Evolutionary conservation across 1,140 invertebrate genomes (phyloP).

Genomic region (Reticulitermes speratus): DNA sequence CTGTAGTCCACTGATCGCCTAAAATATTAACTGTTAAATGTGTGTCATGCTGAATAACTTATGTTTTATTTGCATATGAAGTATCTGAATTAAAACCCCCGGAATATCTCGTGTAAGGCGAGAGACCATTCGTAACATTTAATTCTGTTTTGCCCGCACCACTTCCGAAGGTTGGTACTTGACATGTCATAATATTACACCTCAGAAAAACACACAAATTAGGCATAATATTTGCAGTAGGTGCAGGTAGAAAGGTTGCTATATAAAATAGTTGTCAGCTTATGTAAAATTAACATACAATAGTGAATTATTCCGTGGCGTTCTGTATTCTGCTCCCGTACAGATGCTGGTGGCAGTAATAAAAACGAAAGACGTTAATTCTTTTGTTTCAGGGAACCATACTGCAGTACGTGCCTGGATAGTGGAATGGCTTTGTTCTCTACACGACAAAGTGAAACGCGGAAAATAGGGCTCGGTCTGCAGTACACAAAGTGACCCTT

Average conservation of each 20-base stretch:
- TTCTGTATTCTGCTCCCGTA: neutral
- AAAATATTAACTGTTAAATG: too few relatives aligned
- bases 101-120: neutral
- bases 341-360: neutral
- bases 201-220: constrained; percentile 5
- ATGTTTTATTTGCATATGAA: neutral
- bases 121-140: neutral
- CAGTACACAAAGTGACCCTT: too few relatives aligned
- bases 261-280: constrained; percentile 8
- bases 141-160: neutral
- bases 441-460: too few relatives aligned
- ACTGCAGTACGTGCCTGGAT: neutral
- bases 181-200: neutral
- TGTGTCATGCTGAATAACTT: too few relatives aligned
- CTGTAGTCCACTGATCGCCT: too few relatives aligned
- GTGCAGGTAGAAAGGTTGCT: neutral
- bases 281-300: constrained; percentile 18
- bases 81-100: neutral
- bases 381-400: neutral
- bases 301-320: neutral
- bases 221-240: neutral
- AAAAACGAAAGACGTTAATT: constrained; percentile 11
- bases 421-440: neutral
- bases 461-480: too few relatives aligned
- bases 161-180: neutral